Evolutionary conservation across 2,113 vertebrate species (phyloP).

Genomic region (Silurus meridionalis): DNA sequence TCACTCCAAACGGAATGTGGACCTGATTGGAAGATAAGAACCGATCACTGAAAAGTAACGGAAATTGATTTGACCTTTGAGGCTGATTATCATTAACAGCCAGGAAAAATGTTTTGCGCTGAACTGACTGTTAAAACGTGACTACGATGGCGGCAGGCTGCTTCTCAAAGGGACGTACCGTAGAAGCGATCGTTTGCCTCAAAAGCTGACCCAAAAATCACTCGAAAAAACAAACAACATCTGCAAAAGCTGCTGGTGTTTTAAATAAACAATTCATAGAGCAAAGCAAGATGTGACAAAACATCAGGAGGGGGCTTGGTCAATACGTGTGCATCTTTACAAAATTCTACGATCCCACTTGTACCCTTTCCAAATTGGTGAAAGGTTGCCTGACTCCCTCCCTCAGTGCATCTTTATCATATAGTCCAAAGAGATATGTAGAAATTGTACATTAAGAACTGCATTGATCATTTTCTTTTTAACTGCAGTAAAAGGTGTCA

Average conservation of each 20-base stretch:
- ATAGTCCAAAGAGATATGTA: background rate
- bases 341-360: background rate
- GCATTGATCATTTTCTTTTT: background rate
- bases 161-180: background rate
- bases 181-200: constrained; percentile 19
- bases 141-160: background rate
- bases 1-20: constrained; percentile 1
- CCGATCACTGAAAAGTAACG: background rate
- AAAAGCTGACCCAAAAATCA: constrained; percentile 6
- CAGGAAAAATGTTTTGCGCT: background rate
- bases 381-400: constrained; percentile 24
- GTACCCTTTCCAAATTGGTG: constrained; percentile 38
- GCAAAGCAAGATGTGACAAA: background rate
- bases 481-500: background rate
- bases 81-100: constrained; percentile 1
- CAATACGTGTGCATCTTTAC: background rate
- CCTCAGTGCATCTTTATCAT: background rate
- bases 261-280: constrained; percentile 37
- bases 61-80: background rate
- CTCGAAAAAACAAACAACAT: constrained; percentile 48
- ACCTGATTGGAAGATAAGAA: constrained; percentile 1
- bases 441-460: background rate
- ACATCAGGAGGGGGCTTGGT: constrained; percentile 1
- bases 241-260: constrained; percentile 45
- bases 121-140: background rate